Evolutionary conservation across 2,797 vertebrate species (phyloP).

Genomic region (Scyliorhinus canicula): DNA sequence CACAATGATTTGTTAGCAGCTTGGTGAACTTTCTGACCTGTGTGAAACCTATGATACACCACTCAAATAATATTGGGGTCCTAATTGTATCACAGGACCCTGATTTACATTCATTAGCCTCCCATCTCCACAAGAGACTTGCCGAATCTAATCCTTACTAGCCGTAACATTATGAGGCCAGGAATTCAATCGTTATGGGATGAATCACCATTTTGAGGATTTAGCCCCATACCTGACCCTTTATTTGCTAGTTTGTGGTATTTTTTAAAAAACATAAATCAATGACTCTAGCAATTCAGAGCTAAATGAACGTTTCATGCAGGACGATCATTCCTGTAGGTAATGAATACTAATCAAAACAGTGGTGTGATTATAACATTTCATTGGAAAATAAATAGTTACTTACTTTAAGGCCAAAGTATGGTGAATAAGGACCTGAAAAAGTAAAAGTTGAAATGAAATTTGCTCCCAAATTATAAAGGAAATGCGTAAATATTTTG

Average conservation of each 20-base stretch:
- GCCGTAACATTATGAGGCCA: not conserved
- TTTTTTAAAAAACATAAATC: not conserved
- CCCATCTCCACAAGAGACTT: not conserved
- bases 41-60: not conserved
- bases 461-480: not conserved
- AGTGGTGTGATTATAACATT: conserved; percentile 44
- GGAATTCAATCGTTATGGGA: not conserved
- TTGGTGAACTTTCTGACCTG: not conserved
- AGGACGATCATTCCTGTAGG: not conserved
- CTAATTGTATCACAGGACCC: not conserved
- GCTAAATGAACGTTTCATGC: not conserved
- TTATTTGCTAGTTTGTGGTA: not conserved
- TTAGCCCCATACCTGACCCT: not conserved
- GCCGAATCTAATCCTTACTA: not conserved
- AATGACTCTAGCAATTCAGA: not conserved
- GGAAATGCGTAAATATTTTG: not conserved
- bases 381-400: conserved; percentile 39
- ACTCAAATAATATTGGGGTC: not conserved
- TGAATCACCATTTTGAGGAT: not conserved
- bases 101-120: not conserved
- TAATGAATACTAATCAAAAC: not conserved
- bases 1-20: not conserved
- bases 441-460: not conserved
- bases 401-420: conserved; percentile 60
- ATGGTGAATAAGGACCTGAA: conserved; percentile 58